Percentiles rank a stretch among this genome's conserved stretches.
These are phyloP conservation scores for Agrotis ipsilon DNA, from an alignment of 2,888 invertebrate species.

Conservation along the genomic window DNA sequence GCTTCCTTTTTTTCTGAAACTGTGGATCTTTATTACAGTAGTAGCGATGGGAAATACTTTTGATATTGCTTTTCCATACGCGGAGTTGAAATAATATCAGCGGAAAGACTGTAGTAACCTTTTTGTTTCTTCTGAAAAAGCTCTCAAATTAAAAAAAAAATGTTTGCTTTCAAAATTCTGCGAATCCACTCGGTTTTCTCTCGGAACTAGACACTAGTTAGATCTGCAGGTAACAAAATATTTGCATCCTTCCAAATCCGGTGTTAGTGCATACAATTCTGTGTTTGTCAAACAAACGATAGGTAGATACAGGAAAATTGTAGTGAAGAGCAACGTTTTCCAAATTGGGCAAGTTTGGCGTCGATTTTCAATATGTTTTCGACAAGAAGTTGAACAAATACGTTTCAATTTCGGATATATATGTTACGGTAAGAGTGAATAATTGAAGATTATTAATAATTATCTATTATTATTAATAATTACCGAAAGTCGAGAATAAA, in stretches of 20 bases:
- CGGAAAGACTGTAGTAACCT: too few species aligned
- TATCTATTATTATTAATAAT: too few species aligned
- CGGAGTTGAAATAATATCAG: not conserved
- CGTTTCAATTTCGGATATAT: too few species aligned
- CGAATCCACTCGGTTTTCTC: not conserved
- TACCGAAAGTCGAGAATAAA: too few species aligned
- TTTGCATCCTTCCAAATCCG: conserved; percentile 13
- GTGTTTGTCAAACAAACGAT: conserved; percentile 18
- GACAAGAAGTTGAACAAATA: too few species aligned
- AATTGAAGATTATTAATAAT: too few species aligned
- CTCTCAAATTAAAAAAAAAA: not conserved
- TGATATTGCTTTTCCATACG: not conserved
- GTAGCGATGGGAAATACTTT: too few species aligned
- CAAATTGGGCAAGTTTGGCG: not conserved
- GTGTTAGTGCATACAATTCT: conserved; percentile 3
- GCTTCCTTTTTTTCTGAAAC: too few species aligned
- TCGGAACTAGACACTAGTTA: not conserved
- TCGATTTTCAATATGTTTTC: not conserved
- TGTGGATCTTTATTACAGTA: too few species aligned
- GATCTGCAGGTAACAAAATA: conserved; percentile 13
- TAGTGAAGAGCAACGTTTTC: not conserved
- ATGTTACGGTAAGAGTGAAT: too few species aligned
- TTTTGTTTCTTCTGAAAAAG: not conserved
- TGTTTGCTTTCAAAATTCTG: not conserved
- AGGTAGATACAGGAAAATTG: conserved; percentile 3